Evolutionary conservation across 2,113 vertebrate genomes (phyloP).

Genomic region (Sus scrofa): DNA sequence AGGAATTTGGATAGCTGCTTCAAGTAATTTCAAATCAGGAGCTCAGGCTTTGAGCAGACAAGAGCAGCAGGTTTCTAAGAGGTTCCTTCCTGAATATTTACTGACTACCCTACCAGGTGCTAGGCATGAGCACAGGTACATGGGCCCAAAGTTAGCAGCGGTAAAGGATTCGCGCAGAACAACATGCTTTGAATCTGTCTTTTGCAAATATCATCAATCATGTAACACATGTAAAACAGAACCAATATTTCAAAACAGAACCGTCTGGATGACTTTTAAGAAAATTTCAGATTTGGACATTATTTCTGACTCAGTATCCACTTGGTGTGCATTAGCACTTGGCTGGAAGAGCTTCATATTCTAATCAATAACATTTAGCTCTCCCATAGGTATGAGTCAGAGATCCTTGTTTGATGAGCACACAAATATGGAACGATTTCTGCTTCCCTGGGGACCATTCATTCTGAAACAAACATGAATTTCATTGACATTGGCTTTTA

Average conservation of each 20-base stretch:
- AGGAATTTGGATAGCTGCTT: not conserved
- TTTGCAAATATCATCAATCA: not conserved
- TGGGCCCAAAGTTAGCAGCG: not conserved
- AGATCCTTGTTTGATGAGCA: constrained; percentile 51
- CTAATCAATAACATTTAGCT: constrained; percentile 66
- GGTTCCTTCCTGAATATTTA: not conserved
- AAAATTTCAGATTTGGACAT: constrained; percentile 56
- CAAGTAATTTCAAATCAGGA: not conserved
- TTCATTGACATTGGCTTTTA: constrained; percentile 44
- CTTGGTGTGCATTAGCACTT: constrained; percentile 56
- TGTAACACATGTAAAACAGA: not conserved
- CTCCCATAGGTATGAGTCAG: constrained; percentile 32
- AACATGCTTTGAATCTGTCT: not conserved
- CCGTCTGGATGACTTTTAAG: constrained; percentile 17
- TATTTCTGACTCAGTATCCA: constrained; percentile 19
- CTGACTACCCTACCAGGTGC: not conserved
- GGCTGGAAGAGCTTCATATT: not conserved
- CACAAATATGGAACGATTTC: constrained; percentile 46
- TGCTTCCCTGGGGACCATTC: constrained; percentile 57
- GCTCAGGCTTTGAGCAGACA: not conserved
- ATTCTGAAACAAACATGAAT: constrained; percentile 31
- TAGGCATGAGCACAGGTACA: not conserved
- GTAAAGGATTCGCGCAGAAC: not conserved
- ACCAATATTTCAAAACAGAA: not conserved
- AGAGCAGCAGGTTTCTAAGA: not conserved